Conservation (phyloP, 2,797 vertebrate species). For the Myiothlypis chrysogaster region DNA sequence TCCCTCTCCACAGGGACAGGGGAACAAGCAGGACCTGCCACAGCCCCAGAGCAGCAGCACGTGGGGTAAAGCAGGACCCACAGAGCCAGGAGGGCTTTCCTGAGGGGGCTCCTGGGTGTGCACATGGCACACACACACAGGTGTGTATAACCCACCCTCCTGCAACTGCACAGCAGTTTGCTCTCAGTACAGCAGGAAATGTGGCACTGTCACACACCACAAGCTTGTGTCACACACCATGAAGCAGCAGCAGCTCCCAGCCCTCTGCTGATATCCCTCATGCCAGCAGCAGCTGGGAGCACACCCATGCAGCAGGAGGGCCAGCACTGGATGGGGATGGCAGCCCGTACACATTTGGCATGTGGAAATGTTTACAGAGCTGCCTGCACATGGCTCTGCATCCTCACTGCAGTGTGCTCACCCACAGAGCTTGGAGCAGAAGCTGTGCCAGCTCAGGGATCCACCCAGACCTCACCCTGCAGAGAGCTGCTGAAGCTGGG, state of each 20-base stretch:
- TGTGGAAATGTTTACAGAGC: background rate
- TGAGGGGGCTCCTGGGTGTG: background rate
- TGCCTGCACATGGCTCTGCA: background rate
- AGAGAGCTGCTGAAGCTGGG: background rate
- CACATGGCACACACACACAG: fast-evolving
- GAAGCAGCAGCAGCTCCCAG: background rate
- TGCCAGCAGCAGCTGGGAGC: background rate
- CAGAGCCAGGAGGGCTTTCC: background rate
- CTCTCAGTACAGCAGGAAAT: background rate
- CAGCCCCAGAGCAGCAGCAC: background rate
- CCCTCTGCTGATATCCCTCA: background rate
- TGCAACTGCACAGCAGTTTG: background rate
- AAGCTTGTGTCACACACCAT: background rate
- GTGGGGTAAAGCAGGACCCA: background rate
- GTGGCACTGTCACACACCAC: background rate
- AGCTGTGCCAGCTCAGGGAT: background rate
- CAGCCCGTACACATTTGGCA: background rate
- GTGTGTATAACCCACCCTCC: background rate
- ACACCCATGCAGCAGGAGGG: background rate
- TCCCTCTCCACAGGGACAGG: background rate
- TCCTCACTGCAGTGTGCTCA: background rate
- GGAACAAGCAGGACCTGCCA: background rate
- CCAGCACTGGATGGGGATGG: background rate
- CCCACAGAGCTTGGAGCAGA: background rate
- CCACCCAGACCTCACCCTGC: background rate